These are phyloP conservation scores for Muntiacus reevesi DNA, from an alignment of 2,113 vertebrate genomes.

Conservation along the genomic window DNA sequence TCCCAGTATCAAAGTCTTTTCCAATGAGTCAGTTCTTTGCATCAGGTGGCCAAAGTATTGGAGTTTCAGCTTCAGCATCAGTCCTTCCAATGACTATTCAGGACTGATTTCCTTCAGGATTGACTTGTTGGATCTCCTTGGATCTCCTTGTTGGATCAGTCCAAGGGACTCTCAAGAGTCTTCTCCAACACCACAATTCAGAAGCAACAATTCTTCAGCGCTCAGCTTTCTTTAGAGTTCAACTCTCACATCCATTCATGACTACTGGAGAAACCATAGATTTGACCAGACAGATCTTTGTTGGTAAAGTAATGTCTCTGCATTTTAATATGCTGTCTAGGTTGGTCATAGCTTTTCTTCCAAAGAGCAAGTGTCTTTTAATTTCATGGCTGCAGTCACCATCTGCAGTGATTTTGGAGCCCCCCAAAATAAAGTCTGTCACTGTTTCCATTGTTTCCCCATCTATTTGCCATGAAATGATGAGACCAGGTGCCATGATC, in stretches of 20 bases:
- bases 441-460: background rate
- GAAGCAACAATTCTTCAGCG: background rate
- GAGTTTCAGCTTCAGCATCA: background rate
- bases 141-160: background rate
- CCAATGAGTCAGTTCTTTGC: background rate
- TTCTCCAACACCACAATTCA: background rate
- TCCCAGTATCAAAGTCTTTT: background rate
- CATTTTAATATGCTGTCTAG: background rate
- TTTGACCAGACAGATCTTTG: background rate
- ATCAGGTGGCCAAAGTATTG: background rate
- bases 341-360: background rate
- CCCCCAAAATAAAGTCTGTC: background rate
- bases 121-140: background rate
- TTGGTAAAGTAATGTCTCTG: background rate
- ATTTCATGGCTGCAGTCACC: background rate
- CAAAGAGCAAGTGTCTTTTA: background rate
- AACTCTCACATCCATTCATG: background rate
- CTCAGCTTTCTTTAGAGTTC: background rate
- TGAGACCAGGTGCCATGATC: background rate
- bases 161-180: background rate
- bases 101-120: background rate
- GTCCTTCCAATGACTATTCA: background rate
- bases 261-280: background rate
- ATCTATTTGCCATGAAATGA: background rate
- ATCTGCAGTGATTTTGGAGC: background rate